Evolutionary conservation across 2,888 invertebrate species (phyloP).

Genomic region (Pandemis corylana): DNA sequence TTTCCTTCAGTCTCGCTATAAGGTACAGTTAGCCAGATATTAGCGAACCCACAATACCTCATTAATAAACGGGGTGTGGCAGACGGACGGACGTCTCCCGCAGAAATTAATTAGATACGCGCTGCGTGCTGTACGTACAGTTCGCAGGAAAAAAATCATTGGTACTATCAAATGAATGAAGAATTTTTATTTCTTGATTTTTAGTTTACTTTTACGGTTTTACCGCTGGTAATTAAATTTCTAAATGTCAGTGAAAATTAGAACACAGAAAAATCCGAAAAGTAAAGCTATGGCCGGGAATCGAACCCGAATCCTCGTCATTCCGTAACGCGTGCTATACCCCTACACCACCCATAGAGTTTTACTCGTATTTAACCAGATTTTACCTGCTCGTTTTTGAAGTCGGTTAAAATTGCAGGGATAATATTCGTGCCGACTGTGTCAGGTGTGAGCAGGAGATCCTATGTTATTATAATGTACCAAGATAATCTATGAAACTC

Average conservation of each 20-base stretch:
- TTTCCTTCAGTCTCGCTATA: background rate
- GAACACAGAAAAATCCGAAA: too few species aligned
- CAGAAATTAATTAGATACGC: slow-evolving; percentile 73
- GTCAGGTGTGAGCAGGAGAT: slow-evolving; percentile 34
- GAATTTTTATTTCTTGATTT: too few species aligned
- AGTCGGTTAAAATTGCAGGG: background rate
- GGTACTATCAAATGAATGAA: too few species aligned
- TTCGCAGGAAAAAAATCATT: background rate
- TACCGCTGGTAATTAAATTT: too few species aligned
- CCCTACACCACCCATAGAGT: too few species aligned
- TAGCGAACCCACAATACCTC: slow-evolving; percentile 47
- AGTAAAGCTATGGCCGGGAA: too few species aligned
- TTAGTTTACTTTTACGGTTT: too few species aligned
- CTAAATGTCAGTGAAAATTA: too few species aligned
- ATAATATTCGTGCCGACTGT: slow-evolving; percentile 1
- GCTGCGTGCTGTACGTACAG: slow-evolving; percentile 53
- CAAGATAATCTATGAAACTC: slow-evolving; percentile 35
- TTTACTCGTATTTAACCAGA: too few species aligned
- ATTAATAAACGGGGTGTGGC: slow-evolving; percentile 63
- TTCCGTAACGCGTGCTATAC: too few species aligned
- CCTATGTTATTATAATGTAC: slow-evolving; percentile 29
- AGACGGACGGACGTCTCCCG: slow-evolving; percentile 52
- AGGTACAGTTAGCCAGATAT: slow-evolving; percentile 18
- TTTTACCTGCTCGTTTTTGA: too few species aligned
- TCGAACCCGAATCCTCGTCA: too few species aligned